These are phyloP conservation scores for Oeneis ivallda DNA, from an alignment of 2,888 invertebrate genomes.

Conservation along the genomic window DNA sequence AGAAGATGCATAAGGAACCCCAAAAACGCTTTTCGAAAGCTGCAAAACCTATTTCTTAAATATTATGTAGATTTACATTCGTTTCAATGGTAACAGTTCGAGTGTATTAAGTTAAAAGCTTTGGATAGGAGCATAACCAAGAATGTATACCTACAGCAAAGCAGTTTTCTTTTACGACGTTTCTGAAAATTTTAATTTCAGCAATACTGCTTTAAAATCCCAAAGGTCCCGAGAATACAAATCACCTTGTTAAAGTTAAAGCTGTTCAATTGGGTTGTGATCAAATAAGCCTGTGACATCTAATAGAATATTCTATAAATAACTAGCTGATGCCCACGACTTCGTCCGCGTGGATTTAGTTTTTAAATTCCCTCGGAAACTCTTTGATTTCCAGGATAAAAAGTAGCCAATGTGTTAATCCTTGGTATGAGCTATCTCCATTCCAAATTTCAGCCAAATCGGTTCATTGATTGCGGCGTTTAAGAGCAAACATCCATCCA, in stretches of 20 bases:
- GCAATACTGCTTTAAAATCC: conserved; percentile 15
- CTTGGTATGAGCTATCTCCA: no score
- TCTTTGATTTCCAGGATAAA: no score
- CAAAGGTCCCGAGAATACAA: conserved; percentile 12
- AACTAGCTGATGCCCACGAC: no score
- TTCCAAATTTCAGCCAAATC: no score
- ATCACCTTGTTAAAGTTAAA: conserved; percentile 21
- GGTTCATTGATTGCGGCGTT: no score
- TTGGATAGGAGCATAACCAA: conserved; percentile 4
- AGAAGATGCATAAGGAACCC: no score
- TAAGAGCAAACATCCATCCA: no score
- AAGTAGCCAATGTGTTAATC: no score
- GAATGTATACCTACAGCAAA: not conserved
- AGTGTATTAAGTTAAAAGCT: conserved; percentile 2
- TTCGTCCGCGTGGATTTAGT: no score
- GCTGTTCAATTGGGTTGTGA: conserved; percentile 8
- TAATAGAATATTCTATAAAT: conserved; percentile 1
- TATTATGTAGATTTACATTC: not conserved
- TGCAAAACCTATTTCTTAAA: not conserved
- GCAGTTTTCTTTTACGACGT: conserved; percentile 21
- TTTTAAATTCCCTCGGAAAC: no score
- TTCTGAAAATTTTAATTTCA: conserved; percentile 19
- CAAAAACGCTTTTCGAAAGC: not conserved
- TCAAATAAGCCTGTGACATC: not conserved
- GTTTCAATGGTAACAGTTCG: not conserved